These are phyloP conservation scores for Nasonia giraulti DNA, from an alignment of 1,140 invertebrate species.

Conservation along the genomic window DNA sequence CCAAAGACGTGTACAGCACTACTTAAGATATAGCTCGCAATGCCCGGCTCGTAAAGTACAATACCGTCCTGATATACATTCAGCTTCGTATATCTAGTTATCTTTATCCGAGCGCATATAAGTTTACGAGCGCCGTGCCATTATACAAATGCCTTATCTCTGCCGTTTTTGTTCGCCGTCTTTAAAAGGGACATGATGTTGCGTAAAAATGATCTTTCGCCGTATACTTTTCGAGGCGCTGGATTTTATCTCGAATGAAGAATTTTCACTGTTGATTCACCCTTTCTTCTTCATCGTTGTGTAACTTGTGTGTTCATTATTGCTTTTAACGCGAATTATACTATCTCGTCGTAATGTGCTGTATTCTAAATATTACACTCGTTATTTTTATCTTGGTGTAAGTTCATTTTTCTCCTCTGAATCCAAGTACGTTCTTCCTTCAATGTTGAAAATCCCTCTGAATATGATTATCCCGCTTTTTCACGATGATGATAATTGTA, in stretches of 20 bases:
- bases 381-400: no score
- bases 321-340: background rate
- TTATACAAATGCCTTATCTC: constrained; percentile 17
- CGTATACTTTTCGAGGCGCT: background rate
- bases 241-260: background rate
- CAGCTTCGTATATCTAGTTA: constrained; percentile 7
- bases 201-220: background rate
- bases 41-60: background rate
- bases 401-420: no score
- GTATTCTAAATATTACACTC: no score
- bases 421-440: no score
- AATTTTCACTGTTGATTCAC: background rate
- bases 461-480: no score
- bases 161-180: background rate
- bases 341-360: no score
- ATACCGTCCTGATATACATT: background rate
- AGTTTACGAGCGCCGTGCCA: background rate
- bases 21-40: background rate
- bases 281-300: background rate
- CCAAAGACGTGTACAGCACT: background rate
- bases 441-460: no score
- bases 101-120: background rate
- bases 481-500: no score
- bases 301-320: background rate
- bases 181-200: background rate